Conservation (phyloP, 2,888 invertebrate genomes). For the Lycaena phlaeas region DNA sequence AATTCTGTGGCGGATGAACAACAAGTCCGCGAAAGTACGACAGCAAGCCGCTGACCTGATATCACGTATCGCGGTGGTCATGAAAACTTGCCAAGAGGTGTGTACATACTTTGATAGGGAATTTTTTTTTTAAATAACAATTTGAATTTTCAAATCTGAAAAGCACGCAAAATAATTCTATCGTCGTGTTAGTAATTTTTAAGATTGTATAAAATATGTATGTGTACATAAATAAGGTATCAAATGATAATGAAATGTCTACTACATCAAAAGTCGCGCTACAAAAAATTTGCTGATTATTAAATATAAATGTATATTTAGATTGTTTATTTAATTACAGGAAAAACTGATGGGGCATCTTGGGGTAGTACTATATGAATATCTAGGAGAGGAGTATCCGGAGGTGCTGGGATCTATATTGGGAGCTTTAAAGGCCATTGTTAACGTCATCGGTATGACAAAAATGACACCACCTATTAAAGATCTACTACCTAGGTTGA, state of each 20-base stretch:
- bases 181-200: too few species aligned
- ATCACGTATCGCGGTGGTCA: constrained; percentile 97
- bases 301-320: too few species aligned
- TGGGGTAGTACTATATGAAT: constrained; percentile 98
- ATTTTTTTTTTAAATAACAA: too few species aligned
- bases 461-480: constrained; percentile 99
- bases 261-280: too few species aligned
- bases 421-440: constrained; percentile 98
- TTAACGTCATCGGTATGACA: constrained; percentile 99
- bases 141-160: too few species aligned
- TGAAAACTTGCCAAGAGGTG: constrained; percentile 99
- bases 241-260: too few species aligned
- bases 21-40: constrained; percentile 98
- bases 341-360: constrained; percentile 99
- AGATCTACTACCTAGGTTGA: constrained; percentile 95
- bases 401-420: constrained; percentile 98
- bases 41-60: constrained; percentile 99
- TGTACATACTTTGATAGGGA: too few species aligned
- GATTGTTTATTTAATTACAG: constrained; percentile 37
- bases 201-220: too few species aligned
- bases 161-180: too few species aligned
- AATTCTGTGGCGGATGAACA: constrained; percentile 98
- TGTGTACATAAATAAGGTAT: too few species aligned
- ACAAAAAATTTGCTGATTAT: too few species aligned
- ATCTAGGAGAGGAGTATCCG: constrained; percentile 99